Evolutionary conservation across 2,797 vertebrate genomes (phyloP), one percentile per base, ranked within the genome.

Genomic region (Apodemus agrarius): DNA sequence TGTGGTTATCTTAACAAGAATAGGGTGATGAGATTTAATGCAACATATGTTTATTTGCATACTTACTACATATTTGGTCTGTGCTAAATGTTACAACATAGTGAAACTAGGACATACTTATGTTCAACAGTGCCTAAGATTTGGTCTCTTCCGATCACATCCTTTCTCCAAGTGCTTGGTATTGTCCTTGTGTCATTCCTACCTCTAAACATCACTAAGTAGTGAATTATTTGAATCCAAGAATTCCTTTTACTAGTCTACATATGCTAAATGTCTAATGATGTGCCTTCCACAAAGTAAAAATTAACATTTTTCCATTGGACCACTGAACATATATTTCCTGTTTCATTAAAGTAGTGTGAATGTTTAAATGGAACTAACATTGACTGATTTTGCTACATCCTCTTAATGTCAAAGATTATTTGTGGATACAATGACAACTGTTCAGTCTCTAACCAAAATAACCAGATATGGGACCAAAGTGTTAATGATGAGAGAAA

Each of bases 391-490:
- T 91, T 93, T 81, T 37, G 14, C 78, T 92, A 93, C 40, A 52
- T 54, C 67, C 2, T 9, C 24, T 52, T 69, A 88, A 78, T 16
- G 84, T 26, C 29, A 84, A 87, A 84, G 31, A 10, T 12, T 92
- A 92, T 81, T 87, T 72, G 65, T 7, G 9, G 63, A 12, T 82
- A 65, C 81, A 94, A 83, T 49, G 24, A 16, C 63, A 93, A 83
- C 54, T 95, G 8, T 95, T 97, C 22, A 21, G 24, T 49, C 29
- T 91, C 22, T 93, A 87, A 90, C 29, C 72, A 96, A 65, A 84
- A 24, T 91, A 94, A 90, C 37, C 65, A 96, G 57, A 76, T 22
- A 90, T 78, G 40, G 88, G 22, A 94, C 65, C 76, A 93, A 94
- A 96, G 49, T 85, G 88, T 31, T 89, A 43, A 85, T 75, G 37